Conservation (phyloP, 2,113 vertebrate species). For the Climacteris rufus region DNA sequence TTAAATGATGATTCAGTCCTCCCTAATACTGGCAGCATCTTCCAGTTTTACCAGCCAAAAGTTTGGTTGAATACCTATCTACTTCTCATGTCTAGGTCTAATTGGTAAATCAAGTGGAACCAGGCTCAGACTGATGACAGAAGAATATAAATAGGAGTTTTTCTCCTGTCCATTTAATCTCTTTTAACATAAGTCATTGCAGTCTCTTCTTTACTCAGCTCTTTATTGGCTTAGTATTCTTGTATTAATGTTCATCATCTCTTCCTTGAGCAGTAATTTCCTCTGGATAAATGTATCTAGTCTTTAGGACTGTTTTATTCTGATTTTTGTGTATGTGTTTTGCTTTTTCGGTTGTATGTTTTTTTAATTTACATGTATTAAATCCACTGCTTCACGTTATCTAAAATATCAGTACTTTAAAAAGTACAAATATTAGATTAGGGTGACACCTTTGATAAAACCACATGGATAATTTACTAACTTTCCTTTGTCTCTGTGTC, state of each 20-base stretch:
- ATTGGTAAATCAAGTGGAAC: not conserved
- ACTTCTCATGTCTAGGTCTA: not conserved
- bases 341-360: not conserved
- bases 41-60: not conserved
- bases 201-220: not conserved
- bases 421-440: not conserved
- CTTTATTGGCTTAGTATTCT: not conserved
- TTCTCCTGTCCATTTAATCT: not conserved
- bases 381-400: not conserved
- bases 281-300: not conserved
- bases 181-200: not conserved
- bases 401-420: not conserved
- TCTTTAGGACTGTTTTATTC: accelerated
- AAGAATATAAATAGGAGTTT: not conserved
- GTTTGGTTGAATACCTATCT: not conserved
- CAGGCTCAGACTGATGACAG: not conserved
- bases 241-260: not conserved
- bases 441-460: not conserved
- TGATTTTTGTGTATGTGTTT: not conserved
- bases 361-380: not conserved
- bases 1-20: not conserved
- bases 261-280: not conserved
- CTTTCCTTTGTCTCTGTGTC: not conserved
- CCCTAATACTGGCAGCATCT: not conserved
- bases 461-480: not conserved